Evolutionary conservation across 2,797 vertebrate genomes (phyloP), one percentile per base, ranked within the genome.

Genomic region (Hydrophis major): DNA sequence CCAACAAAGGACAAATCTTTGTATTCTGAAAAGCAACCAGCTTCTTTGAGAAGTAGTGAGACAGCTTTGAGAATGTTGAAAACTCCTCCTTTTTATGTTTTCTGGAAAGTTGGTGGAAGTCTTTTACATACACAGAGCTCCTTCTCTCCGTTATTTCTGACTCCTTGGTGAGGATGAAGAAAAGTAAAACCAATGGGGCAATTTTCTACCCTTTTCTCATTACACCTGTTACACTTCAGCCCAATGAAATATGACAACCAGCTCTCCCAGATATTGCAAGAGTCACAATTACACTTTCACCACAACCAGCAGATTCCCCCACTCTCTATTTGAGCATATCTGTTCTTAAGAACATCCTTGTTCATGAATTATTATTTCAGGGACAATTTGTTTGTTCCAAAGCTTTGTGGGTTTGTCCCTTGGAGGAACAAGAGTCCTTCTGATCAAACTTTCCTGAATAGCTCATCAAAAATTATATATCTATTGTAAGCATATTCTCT

Each of bases 1-100:
- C 94, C 96, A 95, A 96, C 96, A 96, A 97, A 97, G 95, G 94
- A 90, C 74, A 91, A 88, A 93, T 0, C 90, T 94, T 95, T 88
- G 93, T 93, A 86, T 94, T 87, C 2, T 0, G 55, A 28, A 27
- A 14, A 28, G n/a, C 50, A 66, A 93, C 42, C 56, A 50, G 92
- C 42, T 55, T 93, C 87, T 91, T 93, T 87, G 94, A 89, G 91
- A 0, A 0, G 28, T 69, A 74, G 63, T 90, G 55, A 90, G 28
- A 28, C 53, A 89, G 93, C 83, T 91, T 93, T 86, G 89, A 96
- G 89, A 92, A 18, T 86, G 2, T 16, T 53, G 87, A 47, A 28
- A 0, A 89, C 78, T 95, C 61, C 2, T 0, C 86, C 53, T 56
- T 0, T 42, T 22, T 37, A 87, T 50, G 1, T 32, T 92, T 69